Evolutionary conservation across 2,888 invertebrate genomes (phyloP), one percentile per base, ranked within the genome.

Genomic region (Tachina lurida): DNA sequence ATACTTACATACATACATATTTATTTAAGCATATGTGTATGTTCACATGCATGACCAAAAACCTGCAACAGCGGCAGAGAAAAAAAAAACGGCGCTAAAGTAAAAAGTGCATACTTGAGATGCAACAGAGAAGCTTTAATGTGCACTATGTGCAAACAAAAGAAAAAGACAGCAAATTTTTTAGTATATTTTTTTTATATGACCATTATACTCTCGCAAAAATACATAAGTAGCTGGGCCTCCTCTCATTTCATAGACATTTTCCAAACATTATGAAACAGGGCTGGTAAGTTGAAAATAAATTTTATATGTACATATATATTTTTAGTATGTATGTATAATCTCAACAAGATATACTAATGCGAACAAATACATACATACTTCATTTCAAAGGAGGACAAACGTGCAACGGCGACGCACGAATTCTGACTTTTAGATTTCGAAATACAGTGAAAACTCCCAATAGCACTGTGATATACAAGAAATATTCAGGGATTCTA

Each of bases 21-120:
- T 22, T 68, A 47, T 39, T 13, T 52, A 41, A 47, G 17, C 54
- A 8, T 19, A n/a, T 52, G 47, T 45, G 49, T 15, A 60, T 49
- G 41, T n/a, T 19, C 12, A 19, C 41, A 10, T 60, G 43, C n/a
- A 56, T 56, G 17, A 41, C 47, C 73, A 31, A 49, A 60, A 41
- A 41, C 22, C 60, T 41, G 60, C 52, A 12, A 15, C 54, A 63
- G 79, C 63, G 47, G 47, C 58, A 63, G 70, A 75, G 60, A 49
- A 80, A 79, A 84, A 49, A 80, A 75, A 84, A 73, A 43, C 83
- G 63, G 67, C 83, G 73, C 77, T 52, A 84, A 84, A 81, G 65
- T 62, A 54, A 84, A 81, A 85, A 85, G 56, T 85, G 85, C 85
- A 85, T 82, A 78, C 82, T 85, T 85, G 82, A 85, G 85, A 82